Conservation (phyloP, 2,797 vertebrate genomes). For the Gobionotothen gibberifrons region DNA sequence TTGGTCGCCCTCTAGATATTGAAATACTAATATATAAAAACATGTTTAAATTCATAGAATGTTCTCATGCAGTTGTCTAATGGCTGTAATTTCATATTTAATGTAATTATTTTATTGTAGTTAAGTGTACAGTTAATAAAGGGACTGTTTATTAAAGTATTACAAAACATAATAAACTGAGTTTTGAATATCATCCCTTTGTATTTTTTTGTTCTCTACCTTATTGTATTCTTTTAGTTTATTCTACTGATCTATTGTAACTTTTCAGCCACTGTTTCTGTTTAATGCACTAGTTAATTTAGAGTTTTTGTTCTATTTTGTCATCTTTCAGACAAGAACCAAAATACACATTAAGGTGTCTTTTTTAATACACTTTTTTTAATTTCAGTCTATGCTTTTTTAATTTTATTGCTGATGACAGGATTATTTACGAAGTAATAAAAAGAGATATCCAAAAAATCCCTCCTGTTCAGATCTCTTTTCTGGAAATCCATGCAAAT, state of each 20-base stretch:
- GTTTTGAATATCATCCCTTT: constrained; percentile 73
- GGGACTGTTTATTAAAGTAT: constrained; percentile 74
- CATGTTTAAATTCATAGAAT: constrained; percentile 54
- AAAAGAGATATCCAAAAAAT: too few relatives aligned
- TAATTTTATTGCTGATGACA: too few relatives aligned
- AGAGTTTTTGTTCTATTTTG: too few relatives aligned
- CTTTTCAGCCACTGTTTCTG: background rate
- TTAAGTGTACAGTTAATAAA: constrained; percentile 80
- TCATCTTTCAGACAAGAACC: too few relatives aligned
- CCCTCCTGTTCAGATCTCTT: too few relatives aligned
- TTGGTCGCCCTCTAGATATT: constrained; percentile 35
- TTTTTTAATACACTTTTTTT: too few relatives aligned
- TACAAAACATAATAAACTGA: constrained; percentile 73
- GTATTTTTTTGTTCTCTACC: constrained; percentile 34
- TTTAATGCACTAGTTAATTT: background rate
- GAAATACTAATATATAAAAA: constrained; percentile 38
- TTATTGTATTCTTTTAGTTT: constrained; percentile 26
- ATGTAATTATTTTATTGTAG: constrained; percentile 80
- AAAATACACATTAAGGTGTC: too few relatives aligned
- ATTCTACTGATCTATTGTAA: background rate
- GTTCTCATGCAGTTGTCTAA: constrained; percentile 61
- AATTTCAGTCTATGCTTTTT: too few relatives aligned
- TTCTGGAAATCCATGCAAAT: too few relatives aligned
- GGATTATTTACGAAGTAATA: too few relatives aligned
- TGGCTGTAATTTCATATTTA: constrained; percentile 75